A percentile compares a stretch with the other conserved stretches of the same genome.
Conservation (phyloP, 1,140 invertebrate species). For the Triops longicaudatus region DNA sequence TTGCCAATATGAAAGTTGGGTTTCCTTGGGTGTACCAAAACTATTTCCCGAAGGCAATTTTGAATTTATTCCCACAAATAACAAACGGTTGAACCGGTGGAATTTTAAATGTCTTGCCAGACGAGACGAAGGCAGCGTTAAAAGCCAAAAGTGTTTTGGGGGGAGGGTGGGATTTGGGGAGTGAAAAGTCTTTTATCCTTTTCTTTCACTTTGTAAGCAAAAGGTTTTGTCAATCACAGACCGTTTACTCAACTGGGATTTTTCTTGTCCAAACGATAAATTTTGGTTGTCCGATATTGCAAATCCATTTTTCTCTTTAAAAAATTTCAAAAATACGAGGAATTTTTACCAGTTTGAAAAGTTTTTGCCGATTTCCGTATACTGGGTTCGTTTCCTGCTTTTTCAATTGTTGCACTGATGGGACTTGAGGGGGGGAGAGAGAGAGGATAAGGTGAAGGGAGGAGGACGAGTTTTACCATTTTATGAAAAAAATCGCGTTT, state of each 20-base stretch:
- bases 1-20: too few relatives aligned
- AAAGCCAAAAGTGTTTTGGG: neutral
- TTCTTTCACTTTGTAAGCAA: constrained; percentile 8
- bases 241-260: neutral
- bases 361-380: neutral
- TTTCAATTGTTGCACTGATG: too few relatives aligned
- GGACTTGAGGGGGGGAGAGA: neutral
- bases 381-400: neutral
- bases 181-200: neutral
- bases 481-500: neutral
- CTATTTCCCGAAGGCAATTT: neutral
- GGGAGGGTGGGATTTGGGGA: neutral
- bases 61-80: neutral
- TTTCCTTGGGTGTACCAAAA: neutral
- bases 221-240: constrained; percentile 2
- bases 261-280: neutral
- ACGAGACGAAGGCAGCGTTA: neutral
- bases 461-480: neutral
- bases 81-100: neutral
- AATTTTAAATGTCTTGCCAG: neutral
- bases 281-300: constrained; percentile 3
- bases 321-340: too few relatives aligned
- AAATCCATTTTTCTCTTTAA: neutral
- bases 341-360: too few relatives aligned
- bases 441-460: neutral